Evolutionary conservation across 2,113 vertebrate genomes (phyloP).

Genomic region (Petromus typicus): DNA sequence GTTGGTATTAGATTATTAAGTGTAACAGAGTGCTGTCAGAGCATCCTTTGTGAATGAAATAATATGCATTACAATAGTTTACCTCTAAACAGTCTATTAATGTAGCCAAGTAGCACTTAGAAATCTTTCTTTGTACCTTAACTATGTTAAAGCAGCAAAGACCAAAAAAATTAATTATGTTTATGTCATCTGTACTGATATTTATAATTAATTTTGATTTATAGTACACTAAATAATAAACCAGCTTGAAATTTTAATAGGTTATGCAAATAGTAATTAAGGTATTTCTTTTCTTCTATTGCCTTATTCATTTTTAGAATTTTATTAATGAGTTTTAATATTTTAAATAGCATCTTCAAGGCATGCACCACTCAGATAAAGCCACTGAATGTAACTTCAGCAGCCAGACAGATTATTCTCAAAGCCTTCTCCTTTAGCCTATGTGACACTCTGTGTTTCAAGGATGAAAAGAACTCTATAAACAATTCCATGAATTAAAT

Average conservation of each 20-base stretch:
- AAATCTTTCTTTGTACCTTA: conserved; percentile 70
- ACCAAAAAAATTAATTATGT: conserved; percentile 86
- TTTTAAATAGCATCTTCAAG: conserved; percentile 84
- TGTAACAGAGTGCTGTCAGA: conserved; percentile 70
- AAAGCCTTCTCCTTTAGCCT: conserved; percentile 55
- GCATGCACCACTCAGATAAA: conserved; percentile 80
- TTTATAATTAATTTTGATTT: conserved; percentile 88
- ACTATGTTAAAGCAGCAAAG: conserved; percentile 79
- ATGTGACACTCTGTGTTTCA: conserved; percentile 74
- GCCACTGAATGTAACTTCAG: conserved; percentile 79
- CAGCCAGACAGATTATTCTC: conserved; percentile 77
- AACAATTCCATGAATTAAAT: conserved; percentile 89
- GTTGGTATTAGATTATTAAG: conserved; percentile 74
- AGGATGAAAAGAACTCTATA: conserved; percentile 82
- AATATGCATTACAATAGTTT: conserved; percentile 72
- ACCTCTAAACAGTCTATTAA: conserved; percentile 72
- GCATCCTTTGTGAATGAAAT: conserved; percentile 66
- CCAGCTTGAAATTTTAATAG: conserved; percentile 79
- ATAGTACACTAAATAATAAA: conserved; percentile 82
- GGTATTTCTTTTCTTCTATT: conserved; percentile 74
- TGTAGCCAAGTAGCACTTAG: conserved; percentile 67
- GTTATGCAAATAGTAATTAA: conserved; percentile 78
- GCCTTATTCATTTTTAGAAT: conserved; percentile 81
- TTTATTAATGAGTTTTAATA: conserved; percentile 81
- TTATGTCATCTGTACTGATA: conserved; percentile 80